Conservation (phyloP, 2,113 vertebrate species). For the Cisticola juncidis region DNA sequence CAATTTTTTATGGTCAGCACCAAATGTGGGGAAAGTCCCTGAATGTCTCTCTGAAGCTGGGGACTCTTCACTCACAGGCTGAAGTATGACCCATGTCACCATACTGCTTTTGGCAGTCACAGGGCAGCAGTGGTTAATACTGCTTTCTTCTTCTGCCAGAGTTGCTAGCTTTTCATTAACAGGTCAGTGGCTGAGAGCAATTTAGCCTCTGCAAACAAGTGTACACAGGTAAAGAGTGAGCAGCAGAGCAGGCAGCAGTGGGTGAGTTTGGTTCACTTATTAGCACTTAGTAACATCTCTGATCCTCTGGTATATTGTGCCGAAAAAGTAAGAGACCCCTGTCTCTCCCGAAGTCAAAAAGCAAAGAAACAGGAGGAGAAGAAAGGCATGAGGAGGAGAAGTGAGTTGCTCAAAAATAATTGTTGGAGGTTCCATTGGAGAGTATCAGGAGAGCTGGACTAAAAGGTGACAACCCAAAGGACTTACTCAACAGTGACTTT, state of each 20-base stretch:
- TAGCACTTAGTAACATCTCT: neutral
- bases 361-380: neutral
- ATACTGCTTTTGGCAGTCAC: neutral
- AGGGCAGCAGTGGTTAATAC: neutral
- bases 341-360: neutral
- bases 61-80: neutral
- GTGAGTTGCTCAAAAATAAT: neutral
- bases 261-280: neutral
- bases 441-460: neutral
- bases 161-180: neutral
- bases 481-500: neutral
- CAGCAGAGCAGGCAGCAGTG: neutral
- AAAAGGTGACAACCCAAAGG: neutral
- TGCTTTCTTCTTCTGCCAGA: neutral
- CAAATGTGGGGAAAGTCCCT: slow-evolving; percentile 55
- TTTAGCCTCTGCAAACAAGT: neutral
- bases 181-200: neutral
- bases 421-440: neutral
- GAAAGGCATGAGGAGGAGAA: neutral
- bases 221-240: neutral
- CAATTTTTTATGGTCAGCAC: slow-evolving; percentile 85
- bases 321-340: neutral
- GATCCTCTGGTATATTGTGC: neutral
- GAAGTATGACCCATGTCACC: neutral
- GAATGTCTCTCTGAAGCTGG: neutral